phyloP scores from a whole-genome alignment of 2,797 vertebrate genomes.

The Cheirogaleus major region DNA sequence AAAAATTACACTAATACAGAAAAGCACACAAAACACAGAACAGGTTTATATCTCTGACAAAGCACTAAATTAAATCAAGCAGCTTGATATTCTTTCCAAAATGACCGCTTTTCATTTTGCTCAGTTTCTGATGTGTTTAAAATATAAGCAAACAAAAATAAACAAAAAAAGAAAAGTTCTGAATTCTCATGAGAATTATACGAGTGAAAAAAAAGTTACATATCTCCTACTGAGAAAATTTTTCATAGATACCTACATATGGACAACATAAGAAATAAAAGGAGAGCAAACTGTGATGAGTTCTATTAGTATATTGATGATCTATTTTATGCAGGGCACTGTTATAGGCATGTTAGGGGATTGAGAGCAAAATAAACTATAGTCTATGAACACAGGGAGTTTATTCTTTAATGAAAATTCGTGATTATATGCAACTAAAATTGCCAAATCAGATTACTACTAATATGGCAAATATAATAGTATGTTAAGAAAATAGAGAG shows the following conservation, averaged over 20 bases:
- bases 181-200: background rate
- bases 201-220: background rate
- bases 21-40: background rate
- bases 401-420: background rate
- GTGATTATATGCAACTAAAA: background rate
- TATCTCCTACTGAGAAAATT: background rate
- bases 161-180: background rate
- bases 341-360: background rate
- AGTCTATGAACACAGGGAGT: background rate
- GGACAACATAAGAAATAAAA: background rate
- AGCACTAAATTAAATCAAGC: background rate
- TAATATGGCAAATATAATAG: background rate
- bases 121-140: background rate
- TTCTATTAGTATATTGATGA: background rate
- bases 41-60: background rate
- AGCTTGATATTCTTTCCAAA: background rate
- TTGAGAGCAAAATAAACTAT: background rate
- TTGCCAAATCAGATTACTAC: background rate
- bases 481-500: background rate
- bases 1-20: background rate
- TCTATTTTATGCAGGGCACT: background rate
- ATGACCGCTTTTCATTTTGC: background rate
- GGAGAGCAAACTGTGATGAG: background rate
- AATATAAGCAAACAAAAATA: constrained; percentile 9
- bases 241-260: background rate